Evolutionary conservation across 2,797 vertebrate genomes (phyloP).

Genomic region (Centroberyx gerrardi): DNA sequence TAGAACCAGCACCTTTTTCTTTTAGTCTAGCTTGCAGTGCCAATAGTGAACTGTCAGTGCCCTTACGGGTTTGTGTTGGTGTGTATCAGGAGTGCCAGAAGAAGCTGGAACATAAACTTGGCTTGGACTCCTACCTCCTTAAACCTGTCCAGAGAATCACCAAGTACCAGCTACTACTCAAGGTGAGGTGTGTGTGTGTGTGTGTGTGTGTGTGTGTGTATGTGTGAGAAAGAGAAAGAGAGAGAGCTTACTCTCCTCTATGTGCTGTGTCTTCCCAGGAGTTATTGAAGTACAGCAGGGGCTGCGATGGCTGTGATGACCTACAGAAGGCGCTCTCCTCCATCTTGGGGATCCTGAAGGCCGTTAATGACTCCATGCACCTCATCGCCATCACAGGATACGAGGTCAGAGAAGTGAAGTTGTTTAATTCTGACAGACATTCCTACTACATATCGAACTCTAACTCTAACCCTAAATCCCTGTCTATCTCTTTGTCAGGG

Average conservation of each 20-base stretch:
- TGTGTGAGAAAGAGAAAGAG: neutral
- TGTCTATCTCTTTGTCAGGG: constrained; percentile 82
- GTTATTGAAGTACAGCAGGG: constrained; percentile 95
- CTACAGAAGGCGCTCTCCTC: constrained; percentile 95
- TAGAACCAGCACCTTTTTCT: neutral
- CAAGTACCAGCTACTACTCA: constrained; percentile 97
- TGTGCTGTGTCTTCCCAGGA: constrained; percentile 83
- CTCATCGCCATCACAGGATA: constrained; percentile 99
- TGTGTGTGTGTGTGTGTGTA: neutral
- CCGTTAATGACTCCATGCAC: constrained; percentile 99
- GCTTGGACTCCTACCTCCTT: constrained; percentile 97
- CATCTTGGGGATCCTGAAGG: constrained; percentile 97
- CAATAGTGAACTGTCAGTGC: neutral
- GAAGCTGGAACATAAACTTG: constrained; percentile 97
- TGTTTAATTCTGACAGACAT: too few species aligned
- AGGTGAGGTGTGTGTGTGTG: constrained; percentile 81
- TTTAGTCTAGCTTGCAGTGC: neutral
- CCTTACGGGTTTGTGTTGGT: neutral
- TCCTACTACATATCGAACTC: too few species aligned
- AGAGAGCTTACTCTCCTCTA: neutral
- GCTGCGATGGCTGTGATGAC: constrained; percentile 92
- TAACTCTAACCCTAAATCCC: too few species aligned
- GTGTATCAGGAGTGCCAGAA: constrained; percentile 93
- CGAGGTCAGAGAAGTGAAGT: constrained; percentile 81
- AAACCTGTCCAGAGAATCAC: constrained; percentile 99